These are phyloP conservation scores for Leptobrachium ailaonicum DNA, from an alignment of 2,113 vertebrate genomes.

Conservation along the genomic window DNA sequence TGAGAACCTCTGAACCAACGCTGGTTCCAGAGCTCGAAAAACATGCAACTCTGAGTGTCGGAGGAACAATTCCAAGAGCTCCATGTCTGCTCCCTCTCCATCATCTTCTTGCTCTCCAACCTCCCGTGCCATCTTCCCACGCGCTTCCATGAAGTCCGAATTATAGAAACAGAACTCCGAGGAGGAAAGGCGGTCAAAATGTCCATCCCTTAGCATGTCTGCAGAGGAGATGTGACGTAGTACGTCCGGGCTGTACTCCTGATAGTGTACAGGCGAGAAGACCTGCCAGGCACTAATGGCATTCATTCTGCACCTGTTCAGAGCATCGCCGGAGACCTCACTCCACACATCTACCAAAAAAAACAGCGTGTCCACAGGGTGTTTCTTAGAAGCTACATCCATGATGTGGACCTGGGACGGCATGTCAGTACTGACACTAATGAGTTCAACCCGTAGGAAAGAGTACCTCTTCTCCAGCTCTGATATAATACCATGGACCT, in stretches of 20 bases:
- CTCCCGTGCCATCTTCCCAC: constrained; percentile 84
- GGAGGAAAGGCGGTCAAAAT: constrained; percentile 87
- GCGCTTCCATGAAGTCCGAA: constrained; percentile 89
- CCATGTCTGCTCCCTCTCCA: constrained; percentile 87
- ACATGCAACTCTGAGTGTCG: constrained; percentile 91
- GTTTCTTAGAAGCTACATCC: constrained; percentile 97
- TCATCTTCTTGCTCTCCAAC: constrained; percentile 81
- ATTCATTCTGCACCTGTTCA: constrained; percentile 95
- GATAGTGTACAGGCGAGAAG: constrained; percentile 88
- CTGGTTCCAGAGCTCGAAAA: constrained; percentile 91
- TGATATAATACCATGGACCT: constrained; percentile 82
- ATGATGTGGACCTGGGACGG: constrained; percentile 93
- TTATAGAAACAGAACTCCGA: constrained; percentile 97
- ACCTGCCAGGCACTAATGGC: constrained; percentile 95
- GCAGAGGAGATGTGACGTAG: constrained; percentile 72
- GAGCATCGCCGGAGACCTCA: constrained; percentile 84
- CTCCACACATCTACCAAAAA: constrained; percentile 89
- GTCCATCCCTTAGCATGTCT: constrained; percentile 77
- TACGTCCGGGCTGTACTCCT: constrained; percentile 86
- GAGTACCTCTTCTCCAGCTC: constrained; percentile 87
- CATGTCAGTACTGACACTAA: constrained; percentile 88
- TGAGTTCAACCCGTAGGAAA: constrained; percentile 88
- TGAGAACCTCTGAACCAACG: constrained; percentile 87
- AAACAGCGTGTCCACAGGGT: constrained; percentile 92
- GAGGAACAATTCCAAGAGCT: constrained; percentile 92